Percentiles rank a stretch among this genome's conserved stretches.
phyloP scores from a whole-genome alignment of 2,113 vertebrate genomes.

The Cathartes aura region DNA sequence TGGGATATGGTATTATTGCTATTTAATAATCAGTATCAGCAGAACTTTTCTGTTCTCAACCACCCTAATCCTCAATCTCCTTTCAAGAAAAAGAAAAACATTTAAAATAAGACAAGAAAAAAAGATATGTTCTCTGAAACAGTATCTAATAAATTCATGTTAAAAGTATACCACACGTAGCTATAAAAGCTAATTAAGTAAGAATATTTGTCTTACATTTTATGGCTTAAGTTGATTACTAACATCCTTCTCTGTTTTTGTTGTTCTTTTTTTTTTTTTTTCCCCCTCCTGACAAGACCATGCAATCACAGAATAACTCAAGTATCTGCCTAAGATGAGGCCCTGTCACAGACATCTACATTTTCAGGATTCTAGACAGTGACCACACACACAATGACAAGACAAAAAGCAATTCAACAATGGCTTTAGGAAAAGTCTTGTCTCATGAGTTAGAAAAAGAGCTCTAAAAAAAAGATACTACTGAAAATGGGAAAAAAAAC shows the following conservation, averaged over 20 bases:
- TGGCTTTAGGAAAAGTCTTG: not conserved
- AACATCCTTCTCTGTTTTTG: not conserved
- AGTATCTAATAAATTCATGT: not conserved
- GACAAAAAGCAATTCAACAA: not conserved
- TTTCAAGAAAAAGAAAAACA: not conserved
- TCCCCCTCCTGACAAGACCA: not conserved
- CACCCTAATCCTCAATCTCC: not conserved
- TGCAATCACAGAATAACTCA: not conserved
- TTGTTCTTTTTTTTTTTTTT: fast-evolving
- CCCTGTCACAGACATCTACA: not conserved
- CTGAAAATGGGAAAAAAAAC: not conserved
- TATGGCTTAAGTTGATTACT: not conserved
- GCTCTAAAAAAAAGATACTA: not conserved
- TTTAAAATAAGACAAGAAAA: not conserved
- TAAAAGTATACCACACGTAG: not conserved
- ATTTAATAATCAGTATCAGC: not conserved
- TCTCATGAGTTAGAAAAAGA: not conserved
- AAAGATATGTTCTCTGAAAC: not conserved
- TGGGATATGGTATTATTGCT: not conserved
- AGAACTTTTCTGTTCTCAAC: not conserved
- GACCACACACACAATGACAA: not conserved
- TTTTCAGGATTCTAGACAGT: not conserved
- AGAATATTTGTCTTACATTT: not conserved
- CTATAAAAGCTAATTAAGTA: not conserved
- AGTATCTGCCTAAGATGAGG: not conserved